phyloP scores from a whole-genome alignment of 1,140 invertebrate genomes.

The Eumaeus atala region DNA sequence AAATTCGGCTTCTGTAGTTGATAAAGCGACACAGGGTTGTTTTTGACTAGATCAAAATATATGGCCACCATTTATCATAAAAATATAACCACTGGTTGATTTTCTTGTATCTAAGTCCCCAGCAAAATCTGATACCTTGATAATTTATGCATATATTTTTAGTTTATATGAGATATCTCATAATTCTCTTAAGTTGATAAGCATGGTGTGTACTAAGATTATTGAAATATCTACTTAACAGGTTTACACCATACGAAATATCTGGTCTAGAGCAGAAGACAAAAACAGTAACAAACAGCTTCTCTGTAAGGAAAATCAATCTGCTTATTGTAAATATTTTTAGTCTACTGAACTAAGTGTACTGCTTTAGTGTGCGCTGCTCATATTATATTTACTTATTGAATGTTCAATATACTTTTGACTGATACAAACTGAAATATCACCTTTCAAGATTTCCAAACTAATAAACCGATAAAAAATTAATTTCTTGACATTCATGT shows the following conservation, averaged over 20 bases:
- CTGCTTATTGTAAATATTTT: constrained; percentile 12
- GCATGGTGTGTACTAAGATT: constrained; percentile 42
- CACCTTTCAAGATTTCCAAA: constrained; percentile 17
- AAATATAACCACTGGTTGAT: constrained; percentile 41
- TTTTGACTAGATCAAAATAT: constrained; percentile 47
- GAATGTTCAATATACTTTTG: constrained; percentile 17
- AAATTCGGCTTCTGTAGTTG: too few relatives aligned
- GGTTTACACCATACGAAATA: constrained; percentile 25
- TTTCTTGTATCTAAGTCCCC: constrained; percentile 34
- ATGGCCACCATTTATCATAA: constrained; percentile 29
- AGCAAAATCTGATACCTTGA: constrained; percentile 40
- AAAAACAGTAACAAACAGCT: constrained; percentile 56
- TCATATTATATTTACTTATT: constrained; percentile 19
- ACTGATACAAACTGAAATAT: constrained; percentile 14
- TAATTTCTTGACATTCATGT: too few relatives aligned
- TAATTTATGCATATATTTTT: constrained; percentile 30
- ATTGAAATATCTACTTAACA: constrained; percentile 45
- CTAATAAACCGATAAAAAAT: constrained; percentile 25
- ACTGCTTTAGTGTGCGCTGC: background rate
- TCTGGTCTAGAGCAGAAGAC: constrained; percentile 40
- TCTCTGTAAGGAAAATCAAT: constrained; percentile 35
- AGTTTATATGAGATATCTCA: constrained; percentile 56
- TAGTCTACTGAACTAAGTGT: constrained; percentile 8
- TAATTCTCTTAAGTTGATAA: constrained; percentile 44
- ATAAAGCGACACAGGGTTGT: too few relatives aligned